Conservation (phyloP, 2,888 invertebrate species). For the Acrocera orbiculus region DNA sequence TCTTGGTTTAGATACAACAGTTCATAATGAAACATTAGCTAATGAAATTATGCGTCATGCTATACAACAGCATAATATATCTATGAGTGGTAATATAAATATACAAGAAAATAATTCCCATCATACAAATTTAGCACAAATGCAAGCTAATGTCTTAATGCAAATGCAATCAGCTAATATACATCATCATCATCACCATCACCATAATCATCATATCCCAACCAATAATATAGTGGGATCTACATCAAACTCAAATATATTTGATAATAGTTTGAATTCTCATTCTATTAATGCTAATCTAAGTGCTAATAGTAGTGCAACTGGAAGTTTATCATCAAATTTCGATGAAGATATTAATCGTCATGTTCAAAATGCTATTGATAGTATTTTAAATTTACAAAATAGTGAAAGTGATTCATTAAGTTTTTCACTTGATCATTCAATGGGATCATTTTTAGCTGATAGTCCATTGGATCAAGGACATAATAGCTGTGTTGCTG, state of each 20-base stretch:
- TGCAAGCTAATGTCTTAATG: conserved; percentile 8
- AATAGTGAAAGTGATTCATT: conserved; percentile 31
- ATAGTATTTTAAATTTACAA: conserved; percentile 58
- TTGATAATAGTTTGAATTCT: conserved; percentile 3
- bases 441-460: conserved; percentile 28
- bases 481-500: neutral
- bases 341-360: conserved; percentile 50
- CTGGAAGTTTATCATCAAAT: conserved; percentile 19
- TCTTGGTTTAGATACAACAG: conserved; percentile 7
- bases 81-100: neutral
- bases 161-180: conserved; percentile 7
- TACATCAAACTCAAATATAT: neutral
- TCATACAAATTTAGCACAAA: conserved; percentile 7
- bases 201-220: conserved; percentile 16
- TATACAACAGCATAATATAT: conserved; percentile 4
- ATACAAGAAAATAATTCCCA: conserved; percentile 2
- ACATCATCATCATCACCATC: conserved; percentile 15
- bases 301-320: conserved; percentile 11
- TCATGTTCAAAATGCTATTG: conserved; percentile 64
- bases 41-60: conserved; percentile 10
- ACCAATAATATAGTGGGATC: too few relatives aligned
- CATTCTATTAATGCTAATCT: conserved; percentile 9
- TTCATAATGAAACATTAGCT: conserved; percentile 5
- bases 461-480: conserved; percentile 26
- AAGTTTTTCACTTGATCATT: conserved; percentile 25